Conservation (phyloP, 2,797 vertebrate species). For the Columba guinea region DNA sequence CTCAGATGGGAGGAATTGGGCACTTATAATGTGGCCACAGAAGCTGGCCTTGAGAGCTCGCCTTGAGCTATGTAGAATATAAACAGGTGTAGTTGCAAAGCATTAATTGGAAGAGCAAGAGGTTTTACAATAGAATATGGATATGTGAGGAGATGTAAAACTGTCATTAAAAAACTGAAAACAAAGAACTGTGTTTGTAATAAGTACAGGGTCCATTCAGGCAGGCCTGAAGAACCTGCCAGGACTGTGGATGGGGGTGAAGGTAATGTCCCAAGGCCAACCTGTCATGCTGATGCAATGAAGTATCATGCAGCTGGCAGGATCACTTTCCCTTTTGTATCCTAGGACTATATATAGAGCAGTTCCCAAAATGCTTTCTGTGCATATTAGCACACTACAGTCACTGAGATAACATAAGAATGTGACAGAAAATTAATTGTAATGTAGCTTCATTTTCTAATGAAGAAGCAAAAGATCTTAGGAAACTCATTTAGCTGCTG, state of each 20-base stretch:
- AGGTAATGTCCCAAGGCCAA: background rate
- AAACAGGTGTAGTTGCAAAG: background rate
- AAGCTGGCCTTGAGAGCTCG: background rate
- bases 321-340: background rate
- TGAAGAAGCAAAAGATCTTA: background rate
- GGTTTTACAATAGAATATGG: background rate
- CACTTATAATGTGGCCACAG: rapidly evolving
- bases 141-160: background rate
- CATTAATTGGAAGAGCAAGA: background rate
- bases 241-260: background rate
- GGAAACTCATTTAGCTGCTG: background rate
- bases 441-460: background rate
- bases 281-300: background rate
- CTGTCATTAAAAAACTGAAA: background rate
- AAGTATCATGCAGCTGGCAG: background rate
- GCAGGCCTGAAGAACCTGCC: background rate
- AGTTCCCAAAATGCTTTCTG: background rate
- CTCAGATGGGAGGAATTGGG: background rate
- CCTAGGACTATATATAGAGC: background rate
- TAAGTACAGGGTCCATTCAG: background rate
- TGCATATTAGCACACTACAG: background rate
- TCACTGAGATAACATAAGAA: background rate
- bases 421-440: background rate
- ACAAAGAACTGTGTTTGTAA: background rate
- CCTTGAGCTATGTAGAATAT: background rate